phyloP scores from a whole-genome alignment of 1,140 invertebrate species.

The Drosophila albomicans region DNA sequence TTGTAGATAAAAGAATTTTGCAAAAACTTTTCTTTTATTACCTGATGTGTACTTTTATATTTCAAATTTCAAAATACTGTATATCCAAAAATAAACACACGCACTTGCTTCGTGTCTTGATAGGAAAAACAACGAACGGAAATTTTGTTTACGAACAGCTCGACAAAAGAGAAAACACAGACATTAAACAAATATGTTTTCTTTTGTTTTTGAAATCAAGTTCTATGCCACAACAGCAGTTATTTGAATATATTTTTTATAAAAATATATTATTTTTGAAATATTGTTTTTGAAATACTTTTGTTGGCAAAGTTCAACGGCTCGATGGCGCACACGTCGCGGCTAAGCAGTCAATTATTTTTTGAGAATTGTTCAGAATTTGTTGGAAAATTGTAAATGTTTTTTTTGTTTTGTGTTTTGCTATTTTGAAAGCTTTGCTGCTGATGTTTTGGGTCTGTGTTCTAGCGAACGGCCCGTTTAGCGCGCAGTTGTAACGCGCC shows the following conservation, averaged over 20 bases:
- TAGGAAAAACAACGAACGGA: conserved; percentile 11
- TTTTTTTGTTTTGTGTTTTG: neutral
- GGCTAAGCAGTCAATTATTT: conserved; percentile 15
- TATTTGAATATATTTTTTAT: conserved; percentile 9
- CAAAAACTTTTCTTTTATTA: conserved; percentile 20
- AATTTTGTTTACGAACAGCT: conserved; percentile 50
- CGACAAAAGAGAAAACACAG: conserved; percentile 30
- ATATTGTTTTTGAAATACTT: conserved; percentile 10
- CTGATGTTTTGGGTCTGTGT: conserved; percentile 41
- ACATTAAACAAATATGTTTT: conserved; percentile 13
- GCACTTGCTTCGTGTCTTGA: neutral
- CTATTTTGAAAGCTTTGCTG: conserved; percentile 7
- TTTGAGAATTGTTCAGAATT: neutral
- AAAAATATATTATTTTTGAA: neutral
- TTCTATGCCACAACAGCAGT: conserved; percentile 5
- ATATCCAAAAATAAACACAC: neutral
- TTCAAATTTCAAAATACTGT: neutral
- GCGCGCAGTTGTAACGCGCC: conserved; percentile 58
- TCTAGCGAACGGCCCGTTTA: conserved; percentile 55
- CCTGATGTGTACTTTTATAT: conserved; percentile 24
- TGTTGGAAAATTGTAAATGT: conserved; percentile 1
- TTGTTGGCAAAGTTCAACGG: conserved; percentile 46
- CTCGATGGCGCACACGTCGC: conserved; percentile 27
- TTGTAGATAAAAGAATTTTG: neutral
- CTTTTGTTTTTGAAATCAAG: conserved; percentile 18